Percentiles rank a stretch among this genome's conserved stretches.
phyloP scores from a whole-genome alignment of 2,113 vertebrate genomes.

The Pimephales promelas region DNA sequence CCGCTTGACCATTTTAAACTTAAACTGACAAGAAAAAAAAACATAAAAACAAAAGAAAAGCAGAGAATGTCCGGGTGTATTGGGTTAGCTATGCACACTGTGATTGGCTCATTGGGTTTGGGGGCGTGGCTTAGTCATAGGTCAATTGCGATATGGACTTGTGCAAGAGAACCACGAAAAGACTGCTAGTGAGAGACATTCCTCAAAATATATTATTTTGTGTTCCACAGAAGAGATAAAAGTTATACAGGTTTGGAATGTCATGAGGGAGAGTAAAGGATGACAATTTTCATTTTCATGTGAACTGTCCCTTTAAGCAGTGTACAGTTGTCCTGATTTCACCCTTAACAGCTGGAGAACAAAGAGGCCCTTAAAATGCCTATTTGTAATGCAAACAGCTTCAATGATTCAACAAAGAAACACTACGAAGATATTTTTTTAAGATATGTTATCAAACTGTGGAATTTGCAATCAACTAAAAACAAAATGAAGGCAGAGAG shows the following conservation, averaged over 20 bases:
- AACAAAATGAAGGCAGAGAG: background rate
- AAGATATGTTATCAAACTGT: background rate
- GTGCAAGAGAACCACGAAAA: too few relatives aligned
- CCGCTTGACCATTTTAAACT: too few relatives aligned
- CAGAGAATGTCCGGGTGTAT: too few relatives aligned
- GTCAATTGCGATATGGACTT: too few relatives aligned
- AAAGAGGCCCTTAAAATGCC: constrained; percentile 17
- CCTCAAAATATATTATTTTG: background rate
- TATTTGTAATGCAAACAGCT: constrained; percentile 31
- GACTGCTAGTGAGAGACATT: too few relatives aligned
- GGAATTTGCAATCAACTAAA: background rate
- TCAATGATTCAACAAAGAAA: background rate
- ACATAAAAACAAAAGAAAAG: too few relatives aligned
- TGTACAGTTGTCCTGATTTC: constrained; percentile 1
- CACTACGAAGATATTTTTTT: background rate
- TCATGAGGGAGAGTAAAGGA: background rate
- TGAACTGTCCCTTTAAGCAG: background rate
- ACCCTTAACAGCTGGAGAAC: background rate
- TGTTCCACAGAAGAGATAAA: background rate
- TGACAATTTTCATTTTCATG: background rate
- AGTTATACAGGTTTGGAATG: background rate
- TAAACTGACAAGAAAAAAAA: too few relatives aligned
- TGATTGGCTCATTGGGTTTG: too few relatives aligned
- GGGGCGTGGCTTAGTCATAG: too few relatives aligned
- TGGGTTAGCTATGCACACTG: too few relatives aligned